Base-by-base conservation (phyloP, 1,140 invertebrate species). In the Drosophila burlai region DNA sequence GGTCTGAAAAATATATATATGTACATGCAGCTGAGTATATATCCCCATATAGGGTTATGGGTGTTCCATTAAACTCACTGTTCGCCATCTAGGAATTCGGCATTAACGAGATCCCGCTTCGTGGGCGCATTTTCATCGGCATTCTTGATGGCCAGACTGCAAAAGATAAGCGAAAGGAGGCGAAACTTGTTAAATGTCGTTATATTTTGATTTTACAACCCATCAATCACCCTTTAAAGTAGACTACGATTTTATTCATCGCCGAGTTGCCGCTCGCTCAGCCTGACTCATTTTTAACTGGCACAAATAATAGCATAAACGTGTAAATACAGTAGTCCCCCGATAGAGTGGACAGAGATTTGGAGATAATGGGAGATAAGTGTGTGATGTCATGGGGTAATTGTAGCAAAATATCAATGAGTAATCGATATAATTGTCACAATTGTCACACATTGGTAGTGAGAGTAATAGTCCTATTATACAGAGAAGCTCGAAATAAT, bases 101-200 rank as follows among this genome's bases (percentile, higher is more conserved):
- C 93, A 73, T 94, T 94, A 69, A 94, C 94, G 62, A 94, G 93
- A 93, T 95, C 95, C 91, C 94, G 95, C 94, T 93, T 94, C 92
- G 93, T 95, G 91, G 94, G 94, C 90, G 91, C 95, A 93, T 94
- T 95, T 92, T 95, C 95, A 81, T 95, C 95, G 63, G 94, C 94
- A 76, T 95, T 95, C 89, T 95, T 95, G 77, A 95, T 94, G 89
- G 95, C 95, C 93, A 95, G 94, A 94, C 95, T 96, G 93, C 31
- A 76, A 74, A 52, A 52, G 42, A 69, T 29, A 50, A 8, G 24
- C 24, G 24, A 24, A 24, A 24, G 21, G 15, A 66, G n/a, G 21
- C 11, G 18, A n/a, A n/a, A 16, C 47, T 52, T 46, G 63, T 71
- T 71, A 68, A 68, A 71, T 40, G 38, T 55, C 64, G 43, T 43